Percentiles rank a stretch among this genome's conserved stretches.
These are phyloP conservation scores for Pissodes strobi DNA, from an alignment of 1,140 invertebrate genomes.

Conservation along the genomic window DNA sequence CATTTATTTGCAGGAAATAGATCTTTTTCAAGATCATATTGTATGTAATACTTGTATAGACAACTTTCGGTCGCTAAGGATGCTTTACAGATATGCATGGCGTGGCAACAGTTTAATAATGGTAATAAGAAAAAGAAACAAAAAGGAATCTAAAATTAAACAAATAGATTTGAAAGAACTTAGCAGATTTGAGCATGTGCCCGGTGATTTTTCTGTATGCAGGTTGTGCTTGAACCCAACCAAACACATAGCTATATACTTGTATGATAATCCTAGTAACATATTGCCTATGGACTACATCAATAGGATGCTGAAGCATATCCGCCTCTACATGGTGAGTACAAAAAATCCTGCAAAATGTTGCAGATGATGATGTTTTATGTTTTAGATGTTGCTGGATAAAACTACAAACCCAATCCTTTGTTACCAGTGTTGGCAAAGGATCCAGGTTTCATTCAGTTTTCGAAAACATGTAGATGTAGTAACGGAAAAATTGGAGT, in stretches of 20 bases:
- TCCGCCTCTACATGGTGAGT: background rate
- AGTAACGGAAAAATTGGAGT: background rate
- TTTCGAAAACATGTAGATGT: background rate
- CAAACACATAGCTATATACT: background rate
- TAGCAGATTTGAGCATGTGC: too few species aligned
- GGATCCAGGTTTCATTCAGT: background rate
- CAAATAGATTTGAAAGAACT: too few species aligned
- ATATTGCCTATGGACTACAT: background rate
- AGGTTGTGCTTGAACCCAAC: constrained; percentile 6
- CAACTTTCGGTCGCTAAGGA: background rate
- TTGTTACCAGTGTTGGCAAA: background rate
- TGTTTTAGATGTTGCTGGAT: background rate
- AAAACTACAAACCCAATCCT: background rate
- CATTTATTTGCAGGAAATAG: background rate
- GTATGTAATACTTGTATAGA: background rate
- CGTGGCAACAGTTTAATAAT: background rate
- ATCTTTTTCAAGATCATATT: background rate
- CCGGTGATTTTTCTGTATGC: background rate
- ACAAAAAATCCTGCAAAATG: background rate
- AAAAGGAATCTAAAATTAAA: background rate
- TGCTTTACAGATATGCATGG: background rate
- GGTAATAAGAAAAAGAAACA: background rate
- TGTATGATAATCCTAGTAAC: background rate
- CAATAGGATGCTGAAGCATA: background rate
- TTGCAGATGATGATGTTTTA: background rate